Evolutionary conservation across 1,140 invertebrate species (phyloP), one percentile per base, ranked within the genome.

Genomic region (Heliconius nattereri): DNA sequence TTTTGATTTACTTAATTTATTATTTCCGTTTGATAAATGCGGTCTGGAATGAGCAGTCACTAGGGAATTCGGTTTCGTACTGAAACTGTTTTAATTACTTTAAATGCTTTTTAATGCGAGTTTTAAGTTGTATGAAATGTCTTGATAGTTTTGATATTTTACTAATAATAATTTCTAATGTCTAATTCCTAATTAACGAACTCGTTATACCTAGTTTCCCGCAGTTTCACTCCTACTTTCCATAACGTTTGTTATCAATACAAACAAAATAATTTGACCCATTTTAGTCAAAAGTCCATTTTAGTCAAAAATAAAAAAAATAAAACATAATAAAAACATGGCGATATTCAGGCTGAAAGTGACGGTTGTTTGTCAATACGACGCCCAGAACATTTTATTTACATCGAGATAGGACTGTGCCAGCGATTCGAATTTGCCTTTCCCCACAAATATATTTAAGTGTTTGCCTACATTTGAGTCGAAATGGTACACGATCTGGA

Each of bases 1-100:
- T 66, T 66, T 66, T 66, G 60, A 66, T 66, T 66, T 66, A 66
- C 60, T 66, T 66, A 66, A 66, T 66, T 66, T 66, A 66, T 66
- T 66, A 66, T 66, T 66, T 66, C 26, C 60, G 26, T 66, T 66
- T 66, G 60, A 66, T 66, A 66, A 66, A 66, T 66, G 60, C 60
- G 60, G 60, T 66, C 60, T 7, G 60, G 13, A 66, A 66, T 66
- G 60, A 66, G 23, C 60, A 66, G 26, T 66, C 26, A 16, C 60
- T 19, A 1, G 3, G 60, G 60, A n/a, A 2, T n/a, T 16, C 20
- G 8, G 20, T 60, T 23, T 60, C 11, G 3, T 11, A 60, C 3
- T 3, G 54, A 60, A 23, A 60, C n/a, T 60, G 20, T 23, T 60
- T 23, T 60, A 60, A n/a, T 60, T 45, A 16, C 40, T 45, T 45